Evolutionary conservation across 2,888 invertebrate species (phyloP).

Genomic region (Coleophora flavipennella): DNA sequence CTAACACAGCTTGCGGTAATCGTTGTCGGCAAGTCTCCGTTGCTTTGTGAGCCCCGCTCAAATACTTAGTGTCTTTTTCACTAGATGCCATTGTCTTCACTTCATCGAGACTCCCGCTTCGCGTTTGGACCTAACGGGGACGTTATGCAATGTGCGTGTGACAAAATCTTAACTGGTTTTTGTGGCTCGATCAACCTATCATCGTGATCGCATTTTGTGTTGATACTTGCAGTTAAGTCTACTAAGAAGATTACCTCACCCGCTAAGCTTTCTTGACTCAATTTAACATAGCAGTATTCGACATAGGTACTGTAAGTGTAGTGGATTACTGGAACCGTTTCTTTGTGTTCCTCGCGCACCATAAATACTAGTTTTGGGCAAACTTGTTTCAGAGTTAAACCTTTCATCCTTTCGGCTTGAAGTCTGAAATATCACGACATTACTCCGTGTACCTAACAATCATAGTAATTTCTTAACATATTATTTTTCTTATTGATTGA

Average conservation of each 20-base stretch:
- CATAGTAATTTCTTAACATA: too few relatives aligned
- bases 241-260: slow-evolving; percentile 22
- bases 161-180: slow-evolving; percentile 32
- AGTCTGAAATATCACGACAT: too few relatives aligned
- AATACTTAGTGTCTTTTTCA: slow-evolving; percentile 41
- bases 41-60: slow-evolving; percentile 24
- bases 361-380: too few relatives aligned
- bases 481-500: too few relatives aligned
- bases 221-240: slow-evolving; percentile 15
- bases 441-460: too few relatives aligned
- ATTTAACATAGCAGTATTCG: slow-evolving; percentile 6
- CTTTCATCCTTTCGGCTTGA: too few relatives aligned
- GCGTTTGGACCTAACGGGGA: slow-evolving; percentile 38
- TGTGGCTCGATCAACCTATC: slow-evolving; percentile 24
- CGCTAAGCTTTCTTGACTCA: slow-evolving; percentile 13
- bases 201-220: slow-evolving; percentile 31
- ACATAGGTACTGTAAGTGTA: slow-evolving; percentile 12
- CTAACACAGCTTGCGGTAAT: slow-evolving; percentile 51
- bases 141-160: slow-evolving; percentile 42
- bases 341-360: slow-evolving; percentile 18
- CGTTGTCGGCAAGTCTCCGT: slow-evolving; percentile 32
- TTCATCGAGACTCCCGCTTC: slow-evolving; percentile 27
- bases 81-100: slow-evolving; percentile 39
- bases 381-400: too few relatives aligned
- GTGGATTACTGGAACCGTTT: slow-evolving; percentile 26